Evolutionary conservation across 2,113 vertebrate species (phyloP).

Genomic region (Hippocampus comes): DNA sequence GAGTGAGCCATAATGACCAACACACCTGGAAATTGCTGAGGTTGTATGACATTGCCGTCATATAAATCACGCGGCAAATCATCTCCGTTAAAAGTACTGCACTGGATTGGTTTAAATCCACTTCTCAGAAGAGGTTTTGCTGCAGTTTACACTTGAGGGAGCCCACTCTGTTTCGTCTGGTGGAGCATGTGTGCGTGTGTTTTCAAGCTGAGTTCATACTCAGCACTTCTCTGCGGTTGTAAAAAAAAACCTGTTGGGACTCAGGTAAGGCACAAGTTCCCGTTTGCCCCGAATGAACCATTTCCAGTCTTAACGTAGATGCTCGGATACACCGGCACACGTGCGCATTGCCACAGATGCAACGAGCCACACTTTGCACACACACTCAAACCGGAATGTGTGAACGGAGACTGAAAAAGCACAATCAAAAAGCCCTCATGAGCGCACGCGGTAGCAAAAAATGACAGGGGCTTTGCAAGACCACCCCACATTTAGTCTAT

Average conservation of each 20-base stretch:
- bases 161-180: slow-evolving; percentile 27
- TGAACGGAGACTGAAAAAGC: slow-evolving; percentile 21
- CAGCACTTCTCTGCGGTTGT: slow-evolving; percentile 51
- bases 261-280: slow-evolving; percentile 53
- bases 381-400: slow-evolving; percentile 36
- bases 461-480: slow-evolving; percentile 54
- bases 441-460: slow-evolving; percentile 14
- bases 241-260: slow-evolving; percentile 49
- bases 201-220: slow-evolving; percentile 54
- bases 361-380: slow-evolving; percentile 38
- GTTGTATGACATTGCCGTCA: slow-evolving; percentile 21
- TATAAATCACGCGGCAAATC: slow-evolving; percentile 39
- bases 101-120: slow-evolving; percentile 18
- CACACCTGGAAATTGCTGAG: slow-evolving; percentile 48
- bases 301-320: slow-evolving; percentile 27
- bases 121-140: slow-evolving; percentile 25
- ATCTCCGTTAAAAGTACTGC: slow-evolving; percentile 12
- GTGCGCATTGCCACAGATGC: slow-evolving; percentile 21
- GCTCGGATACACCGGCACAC: background rate
- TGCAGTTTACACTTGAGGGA: slow-evolving; percentile 7
- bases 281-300: slow-evolving; percentile 49
- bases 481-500: slow-evolving; percentile 51
- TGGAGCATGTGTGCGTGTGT: slow-evolving; percentile 16
- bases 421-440: slow-evolving; percentile 24
- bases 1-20: slow-evolving; percentile 30